Percentiles rank a stretch among this genome's conserved stretches.
Conservation (phyloP, 2,113 vertebrate genomes). For the Neomonachus schauinslandi region DNA sequence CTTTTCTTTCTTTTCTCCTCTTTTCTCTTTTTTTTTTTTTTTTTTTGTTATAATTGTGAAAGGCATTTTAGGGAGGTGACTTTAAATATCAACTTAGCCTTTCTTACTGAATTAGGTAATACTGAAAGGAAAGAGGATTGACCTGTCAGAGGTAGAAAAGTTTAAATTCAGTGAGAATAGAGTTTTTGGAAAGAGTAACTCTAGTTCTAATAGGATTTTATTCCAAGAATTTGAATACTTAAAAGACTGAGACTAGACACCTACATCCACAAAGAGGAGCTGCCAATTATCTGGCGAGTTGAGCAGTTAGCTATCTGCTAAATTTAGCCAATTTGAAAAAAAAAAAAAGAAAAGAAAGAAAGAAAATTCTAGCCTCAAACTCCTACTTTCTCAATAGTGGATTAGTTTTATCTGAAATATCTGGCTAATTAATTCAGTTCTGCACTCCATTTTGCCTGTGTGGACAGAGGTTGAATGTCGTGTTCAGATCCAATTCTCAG, state of each 20-base stretch:
- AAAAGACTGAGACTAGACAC: conserved; percentile 7
- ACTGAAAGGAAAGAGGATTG: conserved; percentile 12
- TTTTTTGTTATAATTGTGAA: background rate
- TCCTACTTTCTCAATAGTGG: background rate
- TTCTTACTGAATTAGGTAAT: conserved; percentile 45
- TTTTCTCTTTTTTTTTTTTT: background rate
- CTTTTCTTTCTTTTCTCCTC: background rate
- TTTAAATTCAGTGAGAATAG: conserved; percentile 47
- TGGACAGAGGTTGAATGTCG: background rate
- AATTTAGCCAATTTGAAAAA: conserved; percentile 39
- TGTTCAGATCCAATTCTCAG: background rate
- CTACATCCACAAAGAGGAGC: background rate
- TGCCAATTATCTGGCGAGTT: conserved; percentile 52
- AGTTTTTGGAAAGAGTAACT: conserved; percentile 22
- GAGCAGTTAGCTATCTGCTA: conserved; percentile 29
- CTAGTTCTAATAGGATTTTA: conserved; percentile 52
- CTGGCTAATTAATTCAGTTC: conserved; percentile 47
- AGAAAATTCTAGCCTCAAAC: conserved; percentile 13
- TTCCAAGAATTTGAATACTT: conserved; percentile 34
- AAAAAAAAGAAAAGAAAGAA: background rate
- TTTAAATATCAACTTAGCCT: conserved; percentile 25
- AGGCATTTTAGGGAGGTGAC: background rate
- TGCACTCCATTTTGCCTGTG: conserved; percentile 11
- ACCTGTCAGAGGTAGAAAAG: background rate
- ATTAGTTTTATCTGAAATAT: conserved; percentile 50